Conservation (phyloP, 2,797 vertebrate genomes). For the Onychomys torridus region DNA sequence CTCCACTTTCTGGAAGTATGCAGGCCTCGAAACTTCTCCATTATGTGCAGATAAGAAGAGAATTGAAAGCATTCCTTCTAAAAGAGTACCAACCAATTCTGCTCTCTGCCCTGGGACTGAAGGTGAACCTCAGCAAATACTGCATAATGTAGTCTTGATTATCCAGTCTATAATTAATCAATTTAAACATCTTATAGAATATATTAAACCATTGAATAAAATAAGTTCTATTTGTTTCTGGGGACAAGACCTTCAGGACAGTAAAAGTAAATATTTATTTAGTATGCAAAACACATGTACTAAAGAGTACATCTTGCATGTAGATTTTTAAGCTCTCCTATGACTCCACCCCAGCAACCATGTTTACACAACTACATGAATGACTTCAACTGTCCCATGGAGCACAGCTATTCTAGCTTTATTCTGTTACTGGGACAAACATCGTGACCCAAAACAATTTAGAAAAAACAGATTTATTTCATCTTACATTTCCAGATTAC, state of each 20-base stretch:
- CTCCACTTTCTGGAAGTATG: background rate
- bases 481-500: background rate
- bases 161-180: slow-evolving; percentile 74
- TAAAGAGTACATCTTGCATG: background rate
- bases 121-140: slow-evolving; percentile 25
- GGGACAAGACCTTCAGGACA: background rate
- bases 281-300: background rate
- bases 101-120: background rate
- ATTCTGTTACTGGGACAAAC: background rate
- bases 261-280: background rate
- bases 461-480: background rate
- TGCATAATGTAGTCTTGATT: slow-evolving; percentile 34
- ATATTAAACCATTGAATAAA: slow-evolving; percentile 60
- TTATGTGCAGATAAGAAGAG: background rate
- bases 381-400: background rate
- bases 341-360: background rate
- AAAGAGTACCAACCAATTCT: background rate
- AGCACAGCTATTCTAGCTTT: background rate
- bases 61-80: background rate
- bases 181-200: slow-evolving; percentile 58
- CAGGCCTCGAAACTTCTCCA: background rate
- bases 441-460: background rate
- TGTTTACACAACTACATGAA: background rate
- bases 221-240: slow-evolving; percentile 26
- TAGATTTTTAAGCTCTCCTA: background rate